These are phyloP conservation scores for Holacanthella duospinosa DNA, from an alignment of 2,888 invertebrate genomes.

Conservation along the genomic window DNA sequence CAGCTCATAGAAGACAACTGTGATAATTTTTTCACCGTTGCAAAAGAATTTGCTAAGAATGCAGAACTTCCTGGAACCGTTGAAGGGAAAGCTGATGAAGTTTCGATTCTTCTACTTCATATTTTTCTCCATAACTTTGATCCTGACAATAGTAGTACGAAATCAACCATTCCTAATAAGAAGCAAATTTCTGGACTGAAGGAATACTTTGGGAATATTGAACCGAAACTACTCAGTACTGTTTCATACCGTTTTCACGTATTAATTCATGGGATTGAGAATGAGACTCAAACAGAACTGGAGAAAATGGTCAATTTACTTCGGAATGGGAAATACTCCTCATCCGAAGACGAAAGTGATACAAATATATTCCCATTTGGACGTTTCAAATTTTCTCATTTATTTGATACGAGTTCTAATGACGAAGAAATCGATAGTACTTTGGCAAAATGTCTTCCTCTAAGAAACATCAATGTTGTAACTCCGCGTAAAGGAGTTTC, in stretches of 20 bases:
- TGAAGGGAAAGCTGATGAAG: slow-evolving; percentile 13
- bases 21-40: slow-evolving; percentile 19
- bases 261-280: slow-evolving; percentile 16
- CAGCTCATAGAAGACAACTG: slow-evolving; percentile 13
- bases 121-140: slow-evolving; percentile 19
- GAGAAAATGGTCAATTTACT: slow-evolving; percentile 7
- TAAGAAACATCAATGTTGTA: neutral
- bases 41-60: slow-evolving; percentile 18
- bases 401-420: slow-evolving; percentile 10
- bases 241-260: slow-evolving; percentile 15
- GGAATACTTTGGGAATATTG: slow-evolving; percentile 24
- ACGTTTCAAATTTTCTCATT: slow-evolving; percentile 13
- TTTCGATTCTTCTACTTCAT: slow-evolving; percentile 15
- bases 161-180: slow-evolving; percentile 18
- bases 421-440: neutral
- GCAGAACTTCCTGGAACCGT: slow-evolving; percentile 18
- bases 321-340: slow-evolving; percentile 3
- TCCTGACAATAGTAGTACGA: slow-evolving; percentile 14
- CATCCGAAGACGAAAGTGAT: slow-evolving; percentile 9
- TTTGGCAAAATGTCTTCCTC: neutral
- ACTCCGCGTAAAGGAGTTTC: no score
- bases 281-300: slow-evolving; percentile 13
- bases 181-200: slow-evolving; percentile 14
- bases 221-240: slow-evolving; percentile 14
- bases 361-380: slow-evolving; percentile 27